phyloP scores from a whole-genome alignment of 2,888 invertebrate genomes.

The Lithophane socia region DNA sequence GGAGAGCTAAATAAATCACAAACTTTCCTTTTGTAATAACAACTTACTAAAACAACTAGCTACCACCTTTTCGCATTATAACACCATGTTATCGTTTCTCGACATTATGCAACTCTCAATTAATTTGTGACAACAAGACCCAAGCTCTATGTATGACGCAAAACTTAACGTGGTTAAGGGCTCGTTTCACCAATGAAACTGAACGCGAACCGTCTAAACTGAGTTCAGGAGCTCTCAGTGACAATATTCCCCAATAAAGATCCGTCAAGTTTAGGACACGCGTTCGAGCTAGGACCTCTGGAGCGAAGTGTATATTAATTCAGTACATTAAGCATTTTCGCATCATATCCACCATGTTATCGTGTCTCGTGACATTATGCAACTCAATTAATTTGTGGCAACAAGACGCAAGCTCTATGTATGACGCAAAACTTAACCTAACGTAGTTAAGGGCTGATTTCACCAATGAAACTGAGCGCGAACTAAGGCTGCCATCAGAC shows the following conservation, averaged over 20 bases:
- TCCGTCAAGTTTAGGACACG: too few species aligned
- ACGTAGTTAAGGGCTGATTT: not conserved
- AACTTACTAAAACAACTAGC: not conserved
- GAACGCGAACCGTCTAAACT: too few species aligned
- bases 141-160: not conserved
- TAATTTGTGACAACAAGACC: constrained; percentile 8
- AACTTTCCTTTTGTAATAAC: not conserved
- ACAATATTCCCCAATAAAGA: too few species aligned
- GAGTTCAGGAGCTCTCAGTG: too few species aligned
- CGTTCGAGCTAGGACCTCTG: too few species aligned
- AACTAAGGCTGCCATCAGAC: too few species aligned
- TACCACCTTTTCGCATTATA: not conserved
- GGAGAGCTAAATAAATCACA: not conserved
- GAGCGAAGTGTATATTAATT: too few species aligned
- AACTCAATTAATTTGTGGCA: constrained; percentile 26
- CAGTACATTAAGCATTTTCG: too few species aligned
- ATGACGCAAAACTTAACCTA: not conserved
- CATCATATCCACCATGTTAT: not conserved
- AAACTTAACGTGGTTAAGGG: not conserved
- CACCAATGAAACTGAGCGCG: too few species aligned
- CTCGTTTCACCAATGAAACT: too few species aligned
- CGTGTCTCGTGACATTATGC: not conserved
- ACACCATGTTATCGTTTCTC: not conserved
- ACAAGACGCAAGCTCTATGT: constrained; percentile 7
- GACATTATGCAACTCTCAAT: constrained; percentile 25